Evolutionary conservation across 2,797 vertebrate species (phyloP).

Genomic region (Esox lucius): DNA sequence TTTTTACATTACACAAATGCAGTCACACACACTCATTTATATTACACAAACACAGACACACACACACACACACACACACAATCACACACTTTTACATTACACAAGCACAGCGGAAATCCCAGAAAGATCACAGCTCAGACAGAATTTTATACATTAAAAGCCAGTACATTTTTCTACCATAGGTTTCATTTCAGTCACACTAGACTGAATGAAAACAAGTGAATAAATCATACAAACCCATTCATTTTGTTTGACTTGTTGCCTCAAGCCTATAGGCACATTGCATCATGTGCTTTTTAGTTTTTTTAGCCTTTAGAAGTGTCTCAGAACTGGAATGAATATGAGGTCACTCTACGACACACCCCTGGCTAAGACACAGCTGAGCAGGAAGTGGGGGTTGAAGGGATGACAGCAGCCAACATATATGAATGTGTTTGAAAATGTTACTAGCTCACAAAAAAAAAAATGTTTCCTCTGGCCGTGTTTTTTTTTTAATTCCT

Average conservation of each 20-base stretch:
- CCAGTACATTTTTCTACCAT: neutral
- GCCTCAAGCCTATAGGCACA: neutral
- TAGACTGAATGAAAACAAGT: neutral
- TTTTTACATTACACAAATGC: no score
- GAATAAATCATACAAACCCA: neutral
- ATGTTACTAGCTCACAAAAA: neutral
- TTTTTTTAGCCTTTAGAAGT: constrained; percentile 14
- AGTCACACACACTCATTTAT: no score
- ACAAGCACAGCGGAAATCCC: neutral
- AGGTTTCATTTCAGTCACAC: neutral
- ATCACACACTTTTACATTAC: neutral
- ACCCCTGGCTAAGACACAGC: neutral
- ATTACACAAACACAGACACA: neutral
- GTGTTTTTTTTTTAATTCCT: neutral
- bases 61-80: no score
- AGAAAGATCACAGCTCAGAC: neutral
- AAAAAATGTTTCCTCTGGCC: neutral
- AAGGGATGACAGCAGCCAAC: neutral
- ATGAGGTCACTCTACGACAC: constrained; percentile 19
- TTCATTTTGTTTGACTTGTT: neutral
- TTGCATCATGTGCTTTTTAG: constrained; percentile 25
- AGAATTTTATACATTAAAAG: neutral
- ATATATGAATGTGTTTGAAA: neutral
- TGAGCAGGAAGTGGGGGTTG: constrained; percentile 8
- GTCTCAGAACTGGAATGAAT: constrained; percentile 13